These are phyloP conservation scores for Glaucidium brasilianum DNA, from an alignment of 2,113 vertebrate species.

Conservation along the genomic window DNA sequence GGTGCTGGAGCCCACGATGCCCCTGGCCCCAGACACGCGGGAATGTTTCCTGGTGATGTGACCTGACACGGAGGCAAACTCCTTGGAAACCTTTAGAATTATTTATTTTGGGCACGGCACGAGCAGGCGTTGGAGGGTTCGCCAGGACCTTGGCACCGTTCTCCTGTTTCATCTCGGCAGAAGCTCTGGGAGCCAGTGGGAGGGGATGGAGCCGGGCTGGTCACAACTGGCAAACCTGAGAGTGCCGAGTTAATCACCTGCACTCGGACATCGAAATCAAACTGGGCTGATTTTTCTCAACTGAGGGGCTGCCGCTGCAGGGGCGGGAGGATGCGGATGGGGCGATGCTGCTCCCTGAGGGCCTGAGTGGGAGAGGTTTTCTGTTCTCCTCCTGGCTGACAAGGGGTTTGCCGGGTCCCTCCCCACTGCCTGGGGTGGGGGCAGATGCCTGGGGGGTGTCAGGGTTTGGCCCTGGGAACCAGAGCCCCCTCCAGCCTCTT, in stretches of 20 bases:
- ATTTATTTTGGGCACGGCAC: constrained; percentile 35
- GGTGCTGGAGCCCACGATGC: neutral
- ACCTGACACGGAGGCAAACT: neutral
- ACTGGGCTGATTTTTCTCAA: neutral
- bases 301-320: neutral
- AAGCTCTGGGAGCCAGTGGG: neutral
- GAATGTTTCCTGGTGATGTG: neutral
- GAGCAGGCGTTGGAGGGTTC: fast-evolving
- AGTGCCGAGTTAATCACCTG: neutral
- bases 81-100: neutral
- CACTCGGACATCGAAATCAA: neutral
- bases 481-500: neutral
- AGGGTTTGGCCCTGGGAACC: neutral
- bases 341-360: neutral
- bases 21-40: neutral
- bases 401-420: neutral
- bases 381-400: neutral
- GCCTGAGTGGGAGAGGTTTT: neutral
- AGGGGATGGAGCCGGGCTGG: neutral
- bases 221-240: neutral
- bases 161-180: too few species aligned
- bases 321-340: neutral
- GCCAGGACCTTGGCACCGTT: neutral
- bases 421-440: neutral
- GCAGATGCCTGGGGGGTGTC: neutral